These are phyloP conservation scores for Syngnathus floridae DNA, from an alignment of 2,113 vertebrate genomes.

Conservation along the genomic window DNA sequence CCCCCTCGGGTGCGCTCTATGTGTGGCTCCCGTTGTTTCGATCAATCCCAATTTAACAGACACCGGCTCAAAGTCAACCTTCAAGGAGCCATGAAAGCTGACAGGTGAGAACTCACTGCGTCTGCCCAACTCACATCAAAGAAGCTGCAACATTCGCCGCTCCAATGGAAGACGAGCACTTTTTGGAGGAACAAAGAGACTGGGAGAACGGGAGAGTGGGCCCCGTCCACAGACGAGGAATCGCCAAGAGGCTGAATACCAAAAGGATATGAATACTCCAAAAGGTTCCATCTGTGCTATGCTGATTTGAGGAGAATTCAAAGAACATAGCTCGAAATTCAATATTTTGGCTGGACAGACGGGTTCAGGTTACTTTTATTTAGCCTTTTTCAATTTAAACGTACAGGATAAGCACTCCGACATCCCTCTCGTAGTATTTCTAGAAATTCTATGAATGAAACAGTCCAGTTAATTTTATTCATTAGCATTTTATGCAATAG, in stretches of 20 bases:
- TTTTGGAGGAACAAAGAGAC: slow-evolving; percentile 66
- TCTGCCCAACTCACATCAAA: slow-evolving; percentile 65
- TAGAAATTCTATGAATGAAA: no score
- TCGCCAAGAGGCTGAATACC: slow-evolving; percentile 58
- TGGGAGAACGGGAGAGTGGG: slow-evolving; percentile 39
- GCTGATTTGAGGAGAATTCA: slow-evolving; percentile 32
- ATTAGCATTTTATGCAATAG: no score
- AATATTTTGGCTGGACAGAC: slow-evolving; percentile 15
- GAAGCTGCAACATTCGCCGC: slow-evolving; percentile 40
- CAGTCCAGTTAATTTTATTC: no score
- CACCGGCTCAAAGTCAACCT: slow-evolving; percentile 66
- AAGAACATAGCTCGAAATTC: slow-evolving; percentile 29
- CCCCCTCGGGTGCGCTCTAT: slow-evolving; percentile 33
- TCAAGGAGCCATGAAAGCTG: slow-evolving; percentile 68
- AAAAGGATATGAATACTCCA: slow-evolving; percentile 51
- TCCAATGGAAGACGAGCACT: slow-evolving; percentile 52
- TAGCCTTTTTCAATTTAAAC: slow-evolving; percentile 12
- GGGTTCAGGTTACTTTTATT: slow-evolving; percentile 11
- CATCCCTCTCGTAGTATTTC: not conserved
- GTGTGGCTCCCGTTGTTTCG: slow-evolving; percentile 63
- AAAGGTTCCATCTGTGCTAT: slow-evolving; percentile 37
- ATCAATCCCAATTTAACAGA: slow-evolving; percentile 77
- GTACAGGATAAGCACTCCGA: slow-evolving; percentile 3
- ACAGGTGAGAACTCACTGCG: slow-evolving; percentile 71
- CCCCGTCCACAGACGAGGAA: slow-evolving; percentile 45